Evolutionary conservation across 2,113 vertebrate genomes (phyloP), one percentile per base, ranked within the genome.

Genomic region (Pithys albifrons): DNA sequence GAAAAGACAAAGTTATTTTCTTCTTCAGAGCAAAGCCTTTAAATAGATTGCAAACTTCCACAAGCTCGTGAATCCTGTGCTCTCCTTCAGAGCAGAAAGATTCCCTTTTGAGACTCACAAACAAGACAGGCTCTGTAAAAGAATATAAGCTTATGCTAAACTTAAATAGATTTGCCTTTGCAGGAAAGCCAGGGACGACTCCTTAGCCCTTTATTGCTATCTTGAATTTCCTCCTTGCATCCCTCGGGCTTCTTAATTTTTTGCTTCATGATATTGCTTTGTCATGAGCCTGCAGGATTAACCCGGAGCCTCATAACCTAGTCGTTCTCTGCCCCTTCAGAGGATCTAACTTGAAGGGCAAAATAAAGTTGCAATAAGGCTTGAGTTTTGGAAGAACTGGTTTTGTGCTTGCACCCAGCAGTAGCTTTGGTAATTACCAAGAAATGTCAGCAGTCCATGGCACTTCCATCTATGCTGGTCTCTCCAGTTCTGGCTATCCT

Each of bases 91-190:
- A 95, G 79, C 55, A 80, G 67, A 83, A 89, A 62, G 74, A 94
- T 79, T 91, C 77, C 75, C 96, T 95, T 95, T 84, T 48, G 88
- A 94, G 88, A 88, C 83, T 95, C 22, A 57, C 45, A 75, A 84
- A 86, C 75, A 94, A 93, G 85, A 84, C 64, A 77, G 57, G 35
- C 78, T 96, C 91, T 93, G 59, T 88, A 88, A 74, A 57, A 90
- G 43, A 92, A 86, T 94, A 90, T 80, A 91, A 96, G 89, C 58
- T 95, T 96, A 95, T 76, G 93, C 82, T 95, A 91, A 95, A 92
- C 64, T 94, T 94, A 92, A 95, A 93, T 78, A 88, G 69, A 91
- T 95, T 94, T 91, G 85, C 69, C 79, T 92, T 90, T 89, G 48
- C 76, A 84, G 61, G 69, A 92, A 64, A 89, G 69, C 57, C 57